Base-by-base conservation (phyloP, 1,140 invertebrate species). In the Dendroctonus valens region DNA sequence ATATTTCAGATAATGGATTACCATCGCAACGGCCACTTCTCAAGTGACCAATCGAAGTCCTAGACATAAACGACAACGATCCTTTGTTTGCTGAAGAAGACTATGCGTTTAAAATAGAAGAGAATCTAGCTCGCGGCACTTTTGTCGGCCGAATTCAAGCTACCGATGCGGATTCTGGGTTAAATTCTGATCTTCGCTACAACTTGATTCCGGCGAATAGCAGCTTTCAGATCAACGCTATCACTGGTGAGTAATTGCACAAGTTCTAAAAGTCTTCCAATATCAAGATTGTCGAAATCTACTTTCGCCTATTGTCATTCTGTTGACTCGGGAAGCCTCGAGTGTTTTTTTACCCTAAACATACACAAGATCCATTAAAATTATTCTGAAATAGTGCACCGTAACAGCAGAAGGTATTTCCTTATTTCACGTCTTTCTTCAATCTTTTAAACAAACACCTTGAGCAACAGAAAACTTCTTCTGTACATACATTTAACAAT, bases 41-140 rank as follows among this genome's bases (percentile, higher is more conserved):
- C 87, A 87, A 51, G 86, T 98, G 6, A 78, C 85, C 26, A 84
- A n/a, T 98, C 9, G 85, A 83, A 42, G 89, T 99, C 37, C 80
- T 91, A 11, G 96, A 99, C 80, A 91, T 92, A 60, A 98, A 99
- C 79, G 96, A 98, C 80, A 97, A 97, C 81, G 90, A 91, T 77
- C 93, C 93, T 2, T 80, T 82, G 14, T 97, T 96, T 78, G 79
- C 83, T 8, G 84, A 84, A 60, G 80, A 87, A 1, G 81, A 83
- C 9, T 97, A 95, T 79, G 84, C 88, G 41, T 97, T 97, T 74
- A 81, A 83, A 48, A 85, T 97, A 5, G 87, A 91, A 72, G 97
- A 99, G 79, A 98, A 98, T 81, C 80, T 89, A 59, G 84, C 88
- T 1, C 82, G 88, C 14, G 94, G 91, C 4, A 86, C 89, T 0